Evolutionary conservation across 2,797 vertebrate genomes (phyloP).

Genomic region (Adrianichthys oophorus): DNA sequence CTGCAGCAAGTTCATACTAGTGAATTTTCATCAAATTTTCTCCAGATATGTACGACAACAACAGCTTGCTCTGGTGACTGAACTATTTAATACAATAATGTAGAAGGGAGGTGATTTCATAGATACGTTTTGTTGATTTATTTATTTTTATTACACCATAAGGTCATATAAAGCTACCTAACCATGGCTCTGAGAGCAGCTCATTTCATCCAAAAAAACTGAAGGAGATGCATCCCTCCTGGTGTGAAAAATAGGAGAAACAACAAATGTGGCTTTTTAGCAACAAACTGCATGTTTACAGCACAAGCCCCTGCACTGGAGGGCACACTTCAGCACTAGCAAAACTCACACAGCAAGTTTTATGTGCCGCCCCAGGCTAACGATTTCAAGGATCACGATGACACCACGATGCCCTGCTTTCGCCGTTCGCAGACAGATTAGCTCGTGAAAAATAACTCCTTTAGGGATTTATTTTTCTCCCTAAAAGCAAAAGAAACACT

Average conservation of each 20-base stretch:
- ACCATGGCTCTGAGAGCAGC: slow-evolving; percentile 14
- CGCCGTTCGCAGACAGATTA: slow-evolving; percentile 13
- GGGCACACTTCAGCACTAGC: slow-evolving; percentile 19
- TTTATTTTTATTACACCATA: too few relatives aligned
- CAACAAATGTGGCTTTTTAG: slow-evolving; percentile 6
- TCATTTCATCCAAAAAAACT: slow-evolving; percentile 9
- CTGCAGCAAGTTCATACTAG: too few relatives aligned
- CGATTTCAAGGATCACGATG: slow-evolving; percentile 52
- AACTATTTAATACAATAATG: too few relatives aligned
- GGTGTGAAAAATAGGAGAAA: slow-evolving; percentile 6
- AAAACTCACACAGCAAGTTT: slow-evolving; percentile 35
- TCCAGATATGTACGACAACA: too few relatives aligned
- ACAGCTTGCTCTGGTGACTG: too few relatives aligned
- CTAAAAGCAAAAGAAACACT: neutral
- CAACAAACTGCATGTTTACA: slow-evolving; percentile 19
- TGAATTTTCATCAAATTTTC: too few relatives aligned
- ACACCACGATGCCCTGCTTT: slow-evolving; percentile 45
- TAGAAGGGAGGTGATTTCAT: too few relatives aligned
- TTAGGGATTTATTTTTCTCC: neutral
- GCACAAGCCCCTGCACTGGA: slow-evolving; percentile 23
- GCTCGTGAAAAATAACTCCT: slow-evolving; percentile 13
- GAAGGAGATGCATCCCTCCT: slow-evolving; percentile 26
- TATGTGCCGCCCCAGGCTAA: slow-evolving; percentile 41
- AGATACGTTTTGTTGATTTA: too few relatives aligned
- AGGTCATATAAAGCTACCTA: slow-evolving; percentile 6